Evolutionary conservation across 2,113 vertebrate genomes (phyloP).

Genomic region (Pagrus major): DNA sequence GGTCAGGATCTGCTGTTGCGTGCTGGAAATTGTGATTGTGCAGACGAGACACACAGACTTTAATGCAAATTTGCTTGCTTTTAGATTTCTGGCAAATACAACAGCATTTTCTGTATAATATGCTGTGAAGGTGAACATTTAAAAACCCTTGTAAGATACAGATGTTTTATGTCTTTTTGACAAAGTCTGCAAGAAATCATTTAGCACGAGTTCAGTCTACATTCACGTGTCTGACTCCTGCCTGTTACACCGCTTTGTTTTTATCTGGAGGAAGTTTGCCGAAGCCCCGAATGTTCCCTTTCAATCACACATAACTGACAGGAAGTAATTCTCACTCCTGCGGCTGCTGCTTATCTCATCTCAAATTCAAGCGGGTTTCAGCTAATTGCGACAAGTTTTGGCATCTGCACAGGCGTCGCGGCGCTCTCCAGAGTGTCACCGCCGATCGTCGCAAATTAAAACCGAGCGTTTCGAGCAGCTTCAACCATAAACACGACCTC

Average conservation of each 20-base stretch:
- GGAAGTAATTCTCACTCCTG: neutral
- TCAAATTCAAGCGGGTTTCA: neutral
- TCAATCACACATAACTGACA: neutral
- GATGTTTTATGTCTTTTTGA: slow-evolving; percentile 18
- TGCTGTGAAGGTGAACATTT: neutral
- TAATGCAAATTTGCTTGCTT: slow-evolving; percentile 35
- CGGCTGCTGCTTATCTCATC: slow-evolving; percentile 2
- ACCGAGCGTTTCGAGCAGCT: neutral
- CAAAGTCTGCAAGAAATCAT: slow-evolving; percentile 37
- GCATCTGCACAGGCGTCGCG: neutral
- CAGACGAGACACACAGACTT: slow-evolving; percentile 1
- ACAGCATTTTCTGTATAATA: neutral
- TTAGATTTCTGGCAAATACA: slow-evolving; percentile 23
- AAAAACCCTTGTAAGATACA: slow-evolving; percentile 12
- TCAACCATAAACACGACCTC: neutral
- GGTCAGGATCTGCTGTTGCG: slow-evolving; percentile 21
- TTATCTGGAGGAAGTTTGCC: slow-evolving; percentile 14
- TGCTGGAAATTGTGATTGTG: neutral
- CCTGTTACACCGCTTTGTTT: neutral
- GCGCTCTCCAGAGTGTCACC: neutral
- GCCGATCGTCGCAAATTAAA: neutral
- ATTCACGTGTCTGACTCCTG: slow-evolving; percentile 26
- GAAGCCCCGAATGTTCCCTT: slow-evolving; percentile 17
- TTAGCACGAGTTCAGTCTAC: slow-evolving; percentile 18
- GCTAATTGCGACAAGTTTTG: slow-evolving; percentile 22